A percentile compares a stretch with the other conserved stretches of the same genome.
These are phyloP conservation scores for Phorcus lineatus DNA, from an alignment of 2,888 invertebrate genomes.

Conservation along the genomic window DNA sequence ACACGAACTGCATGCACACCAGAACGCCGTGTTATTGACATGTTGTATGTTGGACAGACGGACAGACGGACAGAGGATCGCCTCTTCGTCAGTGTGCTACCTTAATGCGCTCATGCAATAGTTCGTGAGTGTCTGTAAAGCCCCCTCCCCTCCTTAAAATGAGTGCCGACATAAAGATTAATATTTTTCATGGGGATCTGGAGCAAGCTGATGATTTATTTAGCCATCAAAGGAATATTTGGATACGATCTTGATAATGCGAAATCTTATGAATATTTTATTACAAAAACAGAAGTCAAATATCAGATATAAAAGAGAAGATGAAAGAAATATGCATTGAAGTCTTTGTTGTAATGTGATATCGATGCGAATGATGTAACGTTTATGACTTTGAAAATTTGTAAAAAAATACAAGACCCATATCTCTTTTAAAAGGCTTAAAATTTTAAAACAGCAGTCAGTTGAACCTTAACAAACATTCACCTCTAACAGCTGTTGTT, in stretches of 20 bases:
- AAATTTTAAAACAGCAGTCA: neutral
- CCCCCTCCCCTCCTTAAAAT: too few relatives aligned
- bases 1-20: neutral
- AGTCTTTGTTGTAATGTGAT: too few relatives aligned
- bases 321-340: neutral
- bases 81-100: too few relatives aligned
- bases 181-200: slow-evolving; percentile 8
- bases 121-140: too few relatives aligned
- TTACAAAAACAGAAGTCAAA: neutral
- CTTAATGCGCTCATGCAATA: too few relatives aligned
- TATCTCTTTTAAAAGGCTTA: neutral
- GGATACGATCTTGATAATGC: neutral
- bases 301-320: neutral
- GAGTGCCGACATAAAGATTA: neutral
- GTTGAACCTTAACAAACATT: neutral
- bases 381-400: too few relatives aligned
- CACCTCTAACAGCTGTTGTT: neutral
- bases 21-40: neutral
- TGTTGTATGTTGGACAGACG: neutral
- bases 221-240: slow-evolving; percentile 8
- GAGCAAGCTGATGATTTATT: neutral
- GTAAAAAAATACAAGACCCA: neutral
- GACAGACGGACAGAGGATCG: neutral
- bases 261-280: slow-evolving; percentile 7
- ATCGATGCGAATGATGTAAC: too few relatives aligned